These are phyloP conservation scores for Leptinotarsa juncta DNA, from an alignment of 2,888 invertebrate species.

Conservation along the genomic window DNA sequence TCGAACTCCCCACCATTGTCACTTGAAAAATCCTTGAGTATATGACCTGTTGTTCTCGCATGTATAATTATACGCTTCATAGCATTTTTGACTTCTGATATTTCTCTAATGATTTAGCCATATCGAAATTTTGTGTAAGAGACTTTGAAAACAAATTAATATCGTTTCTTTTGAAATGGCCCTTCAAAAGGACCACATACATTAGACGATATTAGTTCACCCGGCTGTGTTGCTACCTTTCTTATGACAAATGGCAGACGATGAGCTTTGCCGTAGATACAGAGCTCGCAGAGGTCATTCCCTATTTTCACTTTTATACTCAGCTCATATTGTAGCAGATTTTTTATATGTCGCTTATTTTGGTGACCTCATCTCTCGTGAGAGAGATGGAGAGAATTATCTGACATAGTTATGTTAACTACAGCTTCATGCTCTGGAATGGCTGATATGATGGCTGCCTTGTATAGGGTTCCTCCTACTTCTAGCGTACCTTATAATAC, in stretches of 20 bases:
- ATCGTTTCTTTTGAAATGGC: neutral
- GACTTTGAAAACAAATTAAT: neutral
- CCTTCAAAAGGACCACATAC: neutral
- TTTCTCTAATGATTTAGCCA: neutral
- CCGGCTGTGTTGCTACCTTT: neutral
- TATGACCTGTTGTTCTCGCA: too few relatives aligned
- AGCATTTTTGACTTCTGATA: too few relatives aligned
- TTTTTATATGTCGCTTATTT: neutral
- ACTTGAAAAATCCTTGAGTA: too few relatives aligned
- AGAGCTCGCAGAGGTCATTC: neutral
- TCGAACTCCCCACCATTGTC: too few relatives aligned
- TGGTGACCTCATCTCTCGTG: neutral
- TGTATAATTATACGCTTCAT: too few relatives aligned
- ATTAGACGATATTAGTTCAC: neutral
- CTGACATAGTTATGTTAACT: neutral
- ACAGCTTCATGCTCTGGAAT: neutral
- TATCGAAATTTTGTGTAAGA: neutral
- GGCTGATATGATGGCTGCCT: neutral
- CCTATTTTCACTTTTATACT: neutral
- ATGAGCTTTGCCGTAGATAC: neutral
- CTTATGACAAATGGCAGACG: neutral
- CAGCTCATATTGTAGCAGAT: too few relatives aligned
- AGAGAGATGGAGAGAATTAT: too few relatives aligned
- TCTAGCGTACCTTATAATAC: neutral
- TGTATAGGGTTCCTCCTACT: neutral